Evolutionary conservation across 2,113 vertebrate genomes (phyloP).

Genomic region (Anthoscopus minutus): DNA sequence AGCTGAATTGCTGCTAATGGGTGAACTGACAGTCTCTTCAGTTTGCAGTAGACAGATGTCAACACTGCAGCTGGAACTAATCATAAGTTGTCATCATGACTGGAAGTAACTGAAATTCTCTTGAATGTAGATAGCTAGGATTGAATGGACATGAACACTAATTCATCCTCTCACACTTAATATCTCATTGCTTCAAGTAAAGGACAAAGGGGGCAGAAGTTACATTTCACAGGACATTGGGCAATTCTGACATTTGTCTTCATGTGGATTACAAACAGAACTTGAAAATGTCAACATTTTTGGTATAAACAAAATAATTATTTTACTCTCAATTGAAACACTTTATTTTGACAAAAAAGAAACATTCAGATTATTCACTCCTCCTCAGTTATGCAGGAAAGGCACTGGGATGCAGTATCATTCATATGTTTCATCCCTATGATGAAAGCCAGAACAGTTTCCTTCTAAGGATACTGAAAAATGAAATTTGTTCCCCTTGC

Average conservation of each 20-base stretch:
- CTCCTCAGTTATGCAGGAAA: background rate
- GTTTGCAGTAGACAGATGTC: constrained; percentile 25
- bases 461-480: background rate
- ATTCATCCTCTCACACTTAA: constrained; percentile 18
- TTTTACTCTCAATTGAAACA: background rate
- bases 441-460: background rate
- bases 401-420: background rate
- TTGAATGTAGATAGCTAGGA: constrained; percentile 4
- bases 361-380: background rate
- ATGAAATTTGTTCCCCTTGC: background rate
- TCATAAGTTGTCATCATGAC: constrained; percentile 12
- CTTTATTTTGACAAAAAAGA: constrained; percentile 4
- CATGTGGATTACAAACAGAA: background rate
- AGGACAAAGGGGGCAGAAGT: background rate
- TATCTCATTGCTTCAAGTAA: background rate
- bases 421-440: background rate
- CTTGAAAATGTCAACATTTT: constrained; percentile 21
- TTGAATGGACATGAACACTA: background rate
- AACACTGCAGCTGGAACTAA: constrained; percentile 44
- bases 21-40: background rate
- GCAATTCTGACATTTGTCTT: constrained; percentile 33
- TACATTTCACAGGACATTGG: constrained; percentile 4
- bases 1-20: background rate
- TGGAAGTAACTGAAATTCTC: background rate
- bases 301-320: constrained; percentile 23